phyloP scores from a whole-genome alignment of 2,113 vertebrate genomes.

The Channa maculata region DNA sequence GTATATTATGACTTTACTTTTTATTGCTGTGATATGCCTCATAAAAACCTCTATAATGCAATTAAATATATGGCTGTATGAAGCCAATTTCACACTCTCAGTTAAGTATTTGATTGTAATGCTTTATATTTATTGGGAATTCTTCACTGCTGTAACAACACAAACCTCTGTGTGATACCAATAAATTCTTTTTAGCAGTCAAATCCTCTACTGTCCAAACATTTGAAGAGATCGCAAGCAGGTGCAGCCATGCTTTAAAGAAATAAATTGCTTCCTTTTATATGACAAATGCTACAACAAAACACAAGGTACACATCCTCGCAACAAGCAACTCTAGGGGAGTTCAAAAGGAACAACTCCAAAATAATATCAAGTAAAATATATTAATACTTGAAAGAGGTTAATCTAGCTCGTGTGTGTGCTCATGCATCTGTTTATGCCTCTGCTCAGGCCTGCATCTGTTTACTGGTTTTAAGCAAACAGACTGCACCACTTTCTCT shows the following conservation, averaged over 20 bases:
- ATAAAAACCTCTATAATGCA: no score
- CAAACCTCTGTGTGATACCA: background rate
- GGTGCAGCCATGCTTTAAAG: background rate
- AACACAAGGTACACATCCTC: background rate
- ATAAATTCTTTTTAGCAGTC: background rate
- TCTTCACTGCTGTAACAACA: background rate
- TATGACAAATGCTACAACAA: slow-evolving; percentile 20
- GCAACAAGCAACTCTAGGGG: background rate
- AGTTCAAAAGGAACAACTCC: slow-evolving; percentile 1
- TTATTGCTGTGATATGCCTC: no score
- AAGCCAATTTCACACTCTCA: no score
- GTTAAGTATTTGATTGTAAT: background rate
- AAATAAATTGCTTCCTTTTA: slow-evolving; percentile 7
- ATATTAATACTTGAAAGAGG: no score
- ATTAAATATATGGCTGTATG: no score
- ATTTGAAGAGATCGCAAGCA: background rate
- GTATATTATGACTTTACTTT: no score
- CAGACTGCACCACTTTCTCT: slow-evolving; percentile 10
- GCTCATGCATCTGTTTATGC: slow-evolving; percentile 30
- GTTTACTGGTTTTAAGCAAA: slow-evolving; percentile 44
- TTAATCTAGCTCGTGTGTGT: slow-evolving; percentile 1
- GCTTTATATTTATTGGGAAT: background rate
- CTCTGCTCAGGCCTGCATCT: slow-evolving; percentile 21
- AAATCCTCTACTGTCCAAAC: slow-evolving; percentile 13
- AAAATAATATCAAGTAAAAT: slow-evolving; percentile 23